Percentiles rank a stretch among this genome's conserved stretches.
These are phyloP conservation scores for Ceratitis capitata DNA, from an alignment of 1,140 invertebrate genomes.

Conservation along the genomic window DNA sequence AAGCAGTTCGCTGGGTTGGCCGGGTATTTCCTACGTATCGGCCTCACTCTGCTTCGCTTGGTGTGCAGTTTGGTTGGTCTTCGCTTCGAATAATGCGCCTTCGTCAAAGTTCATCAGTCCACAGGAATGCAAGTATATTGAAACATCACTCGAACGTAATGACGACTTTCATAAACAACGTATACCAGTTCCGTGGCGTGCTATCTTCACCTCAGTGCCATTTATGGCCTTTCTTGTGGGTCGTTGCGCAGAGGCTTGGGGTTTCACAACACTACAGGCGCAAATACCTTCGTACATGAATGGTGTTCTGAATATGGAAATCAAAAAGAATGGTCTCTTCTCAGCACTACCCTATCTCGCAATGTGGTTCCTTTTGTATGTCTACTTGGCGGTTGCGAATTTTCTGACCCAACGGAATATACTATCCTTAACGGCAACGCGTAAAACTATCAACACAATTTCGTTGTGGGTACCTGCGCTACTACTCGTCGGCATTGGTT, in stretches of 20 bases:
- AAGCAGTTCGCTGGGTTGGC: conserved; percentile 76
- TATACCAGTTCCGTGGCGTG: conserved; percentile 73
- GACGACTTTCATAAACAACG: conserved; percentile 54
- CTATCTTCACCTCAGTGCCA: conserved; percentile 80
- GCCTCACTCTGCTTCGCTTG: conserved; percentile 73
- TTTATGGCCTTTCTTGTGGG: conserved; percentile 84
- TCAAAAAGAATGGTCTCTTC: conserved; percentile 76
- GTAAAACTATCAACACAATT: conserved; percentile 77
- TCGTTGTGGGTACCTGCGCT: conserved; percentile 70
- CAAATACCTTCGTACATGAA: conserved; percentile 91
- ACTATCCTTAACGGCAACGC: conserved; percentile 67
- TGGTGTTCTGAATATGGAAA: conserved; percentile 80
- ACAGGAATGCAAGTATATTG: conserved; percentile 74
- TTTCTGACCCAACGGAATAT: conserved; percentile 69
- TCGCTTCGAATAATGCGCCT: conserved; percentile 75
- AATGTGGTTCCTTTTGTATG: conserved; percentile 76
- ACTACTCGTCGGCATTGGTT: conserved; percentile 72
- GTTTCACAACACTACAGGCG: conserved; percentile 90
- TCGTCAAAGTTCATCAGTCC: conserved; percentile 70
- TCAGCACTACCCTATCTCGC: conserved; percentile 83
- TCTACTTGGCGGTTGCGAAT: conserved; percentile 74
- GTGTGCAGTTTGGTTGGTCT: conserved; percentile 72
- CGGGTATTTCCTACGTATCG: conserved; percentile 80
- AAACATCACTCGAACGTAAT: conserved; percentile 62
- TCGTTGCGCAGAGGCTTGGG: conserved; percentile 93